A percentile compares a stretch with the other conserved stretches of the same genome.
Evolutionary conservation across 2,888 invertebrate genomes (phyloP).

Genomic region (Rhabditophanes sp.): DNA sequence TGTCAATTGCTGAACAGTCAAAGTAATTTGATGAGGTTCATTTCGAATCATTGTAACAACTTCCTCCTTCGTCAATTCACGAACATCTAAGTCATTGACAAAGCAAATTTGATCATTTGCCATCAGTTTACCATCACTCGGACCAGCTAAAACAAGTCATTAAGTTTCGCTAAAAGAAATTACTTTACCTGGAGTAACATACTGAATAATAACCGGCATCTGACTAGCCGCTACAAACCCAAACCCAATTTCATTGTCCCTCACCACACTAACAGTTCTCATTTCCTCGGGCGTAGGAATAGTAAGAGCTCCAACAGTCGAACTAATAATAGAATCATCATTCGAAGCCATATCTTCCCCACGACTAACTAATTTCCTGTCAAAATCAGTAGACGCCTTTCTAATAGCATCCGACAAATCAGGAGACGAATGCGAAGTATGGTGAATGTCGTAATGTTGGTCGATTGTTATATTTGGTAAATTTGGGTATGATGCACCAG

Average conservation of each 20-base stretch:
- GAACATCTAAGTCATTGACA: constrained; percentile 78
- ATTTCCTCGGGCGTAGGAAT: no score
- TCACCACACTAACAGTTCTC: neutral
- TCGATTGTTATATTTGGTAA: no score
- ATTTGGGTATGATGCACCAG: no score
- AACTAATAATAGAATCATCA: no score
- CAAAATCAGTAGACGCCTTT: no score
- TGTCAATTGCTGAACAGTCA: constrained; percentile 21
- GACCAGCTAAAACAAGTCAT: constrained; percentile 55
- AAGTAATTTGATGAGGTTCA: constrained; percentile 13
- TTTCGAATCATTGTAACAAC: constrained; percentile 24
- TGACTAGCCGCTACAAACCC: constrained; percentile 91
- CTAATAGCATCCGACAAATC: no score
- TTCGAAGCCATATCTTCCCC: no score
- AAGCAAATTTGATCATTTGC: constrained; percentile 77
- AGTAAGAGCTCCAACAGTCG: no score
- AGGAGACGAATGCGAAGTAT: no score
- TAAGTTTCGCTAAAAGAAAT: no score
- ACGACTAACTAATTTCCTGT: no score
- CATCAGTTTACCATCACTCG: constrained; percentile 71
- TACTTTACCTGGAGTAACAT: constrained; percentile 49
- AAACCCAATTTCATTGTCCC: constrained; percentile 59
- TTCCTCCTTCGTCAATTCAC: constrained; percentile 56
- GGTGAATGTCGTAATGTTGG: no score
- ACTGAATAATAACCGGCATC: constrained; percentile 71